Percentiles rank a stretch among this genome's conserved stretches.
These are phyloP conservation scores for Sparus aurata DNA, from an alignment of 2,797 vertebrate species.

Conservation along the genomic window DNA sequence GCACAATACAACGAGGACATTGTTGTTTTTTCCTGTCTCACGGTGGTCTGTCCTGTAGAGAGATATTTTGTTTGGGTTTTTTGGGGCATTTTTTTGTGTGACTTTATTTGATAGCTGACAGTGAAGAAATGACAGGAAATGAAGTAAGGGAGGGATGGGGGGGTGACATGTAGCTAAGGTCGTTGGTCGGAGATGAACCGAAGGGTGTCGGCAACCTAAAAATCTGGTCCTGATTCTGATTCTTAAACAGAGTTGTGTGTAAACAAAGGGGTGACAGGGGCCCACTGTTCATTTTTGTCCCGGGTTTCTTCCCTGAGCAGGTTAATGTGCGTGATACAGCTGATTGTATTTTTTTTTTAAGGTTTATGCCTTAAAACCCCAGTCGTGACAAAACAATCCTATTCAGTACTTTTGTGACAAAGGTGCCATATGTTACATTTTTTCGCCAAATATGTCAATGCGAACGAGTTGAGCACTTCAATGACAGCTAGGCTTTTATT, in stretches of 20 bases:
- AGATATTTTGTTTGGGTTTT: neutral
- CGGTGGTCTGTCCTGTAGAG: too few relatives aligned
- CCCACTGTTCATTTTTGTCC: neutral
- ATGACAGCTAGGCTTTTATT: slow-evolving; percentile 38
- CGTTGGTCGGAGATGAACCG: neutral
- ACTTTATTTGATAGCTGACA: neutral
- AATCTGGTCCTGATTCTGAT: too few relatives aligned
- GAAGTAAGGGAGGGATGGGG: neutral
- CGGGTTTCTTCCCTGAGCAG: too few relatives aligned
- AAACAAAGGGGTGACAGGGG: neutral
- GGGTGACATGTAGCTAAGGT: neutral
- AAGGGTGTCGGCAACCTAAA: too few relatives aligned
- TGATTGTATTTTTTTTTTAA: neutral
- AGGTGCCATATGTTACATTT: neutral
- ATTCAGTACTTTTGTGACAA: neutral
- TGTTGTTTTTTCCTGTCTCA: neutral
- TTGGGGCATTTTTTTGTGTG: neutral
- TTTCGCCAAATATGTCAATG: neutral
- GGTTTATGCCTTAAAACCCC: neutral
- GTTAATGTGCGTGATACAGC: neutral
- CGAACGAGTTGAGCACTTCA: too few relatives aligned
- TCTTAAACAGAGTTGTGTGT: neutral
- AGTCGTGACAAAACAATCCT: neutral
- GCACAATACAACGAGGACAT: neutral
- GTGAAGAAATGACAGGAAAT: neutral